phyloP scores from a whole-genome alignment of 2,113 vertebrate genomes.

The Myotis lucifugus region DNA sequence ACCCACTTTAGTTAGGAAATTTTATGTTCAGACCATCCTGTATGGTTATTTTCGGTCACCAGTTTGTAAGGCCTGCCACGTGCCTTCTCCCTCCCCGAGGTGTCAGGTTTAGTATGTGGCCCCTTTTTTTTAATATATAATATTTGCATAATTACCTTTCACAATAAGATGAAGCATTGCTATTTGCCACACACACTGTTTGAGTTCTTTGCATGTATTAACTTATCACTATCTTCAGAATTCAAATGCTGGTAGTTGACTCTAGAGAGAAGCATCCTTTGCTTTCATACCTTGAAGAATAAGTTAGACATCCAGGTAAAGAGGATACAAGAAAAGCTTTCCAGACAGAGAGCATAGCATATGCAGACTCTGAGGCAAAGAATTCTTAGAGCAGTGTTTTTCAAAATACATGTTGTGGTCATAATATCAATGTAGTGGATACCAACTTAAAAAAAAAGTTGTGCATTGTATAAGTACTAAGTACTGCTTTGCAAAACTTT shows the following conservation, averaged over 20 bases:
- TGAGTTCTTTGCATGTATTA: background rate
- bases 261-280: background rate
- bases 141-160: background rate
- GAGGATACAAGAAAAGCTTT: background rate
- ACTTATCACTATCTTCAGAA: background rate
- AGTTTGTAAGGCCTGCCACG: background rate
- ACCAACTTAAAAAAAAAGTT: background rate
- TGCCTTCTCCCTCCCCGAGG: background rate
- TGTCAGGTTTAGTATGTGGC: background rate
- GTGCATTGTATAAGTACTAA: background rate
- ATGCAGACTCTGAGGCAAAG: background rate
- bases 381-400: background rate
- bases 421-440: background rate
- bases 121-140: background rate
- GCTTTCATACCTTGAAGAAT: background rate
- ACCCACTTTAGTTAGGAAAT: background rate
- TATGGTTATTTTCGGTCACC: background rate
- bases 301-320: background rate
- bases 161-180: background rate
- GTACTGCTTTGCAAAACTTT: slow-evolving; percentile 18
- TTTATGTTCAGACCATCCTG: background rate
- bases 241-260: background rate
- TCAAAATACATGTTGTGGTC: background rate
- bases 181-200: background rate
- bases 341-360: background rate